These are phyloP conservation scores for Sphaerophoria rueppellii DNA, from an alignment of 2,888 invertebrate species.

Conservation along the genomic window DNA sequence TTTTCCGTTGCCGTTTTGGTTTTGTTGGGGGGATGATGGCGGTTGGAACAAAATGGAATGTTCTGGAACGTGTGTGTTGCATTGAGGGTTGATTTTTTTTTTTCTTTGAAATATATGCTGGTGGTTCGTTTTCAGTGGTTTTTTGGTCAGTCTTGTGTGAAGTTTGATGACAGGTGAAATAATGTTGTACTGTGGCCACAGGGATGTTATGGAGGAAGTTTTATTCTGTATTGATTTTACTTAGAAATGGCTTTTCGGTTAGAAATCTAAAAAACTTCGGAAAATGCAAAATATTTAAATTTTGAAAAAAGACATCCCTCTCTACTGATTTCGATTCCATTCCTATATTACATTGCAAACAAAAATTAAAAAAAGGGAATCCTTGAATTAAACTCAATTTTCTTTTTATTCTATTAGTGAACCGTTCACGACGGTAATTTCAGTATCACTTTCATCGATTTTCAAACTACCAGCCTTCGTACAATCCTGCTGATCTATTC, in stretches of 20 bases:
- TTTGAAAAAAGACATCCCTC: too few relatives aligned
- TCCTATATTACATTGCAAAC: neutral
- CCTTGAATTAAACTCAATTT: too few relatives aligned
- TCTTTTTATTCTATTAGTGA: too few relatives aligned
- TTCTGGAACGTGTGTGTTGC: conserved; percentile 27
- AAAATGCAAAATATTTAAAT: too few relatives aligned
- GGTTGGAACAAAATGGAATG: conserved; percentile 56
- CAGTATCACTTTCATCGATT: neutral
- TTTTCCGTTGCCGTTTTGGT: conserved; percentile 43
- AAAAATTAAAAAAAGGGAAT: too few relatives aligned
- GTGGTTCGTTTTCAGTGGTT: conserved; percentile 3
- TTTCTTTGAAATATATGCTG: conserved; percentile 5
- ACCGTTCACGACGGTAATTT: neutral
- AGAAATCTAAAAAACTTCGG: too few relatives aligned
- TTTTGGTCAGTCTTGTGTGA: conserved; percentile 4
- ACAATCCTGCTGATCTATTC: conserved; percentile 23
- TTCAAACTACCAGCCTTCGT: neutral
- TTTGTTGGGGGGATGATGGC: neutral
- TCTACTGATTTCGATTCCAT: too few relatives aligned
- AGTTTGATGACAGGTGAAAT: conserved; percentile 37
- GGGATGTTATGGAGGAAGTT: conserved; percentile 51
- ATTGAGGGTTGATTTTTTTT: conserved; percentile 37
- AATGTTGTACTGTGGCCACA: conserved; percentile 19
- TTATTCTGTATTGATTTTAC: neutral
- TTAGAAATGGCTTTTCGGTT: too few relatives aligned